Percentiles rank a stretch among this genome's conserved stretches.
These are phyloP conservation scores for Cassiopea andromeda DNA, from an alignment of 30 jellyfish, hydroid and myxozoan genomes.

Conservation along the genomic window DNA sequence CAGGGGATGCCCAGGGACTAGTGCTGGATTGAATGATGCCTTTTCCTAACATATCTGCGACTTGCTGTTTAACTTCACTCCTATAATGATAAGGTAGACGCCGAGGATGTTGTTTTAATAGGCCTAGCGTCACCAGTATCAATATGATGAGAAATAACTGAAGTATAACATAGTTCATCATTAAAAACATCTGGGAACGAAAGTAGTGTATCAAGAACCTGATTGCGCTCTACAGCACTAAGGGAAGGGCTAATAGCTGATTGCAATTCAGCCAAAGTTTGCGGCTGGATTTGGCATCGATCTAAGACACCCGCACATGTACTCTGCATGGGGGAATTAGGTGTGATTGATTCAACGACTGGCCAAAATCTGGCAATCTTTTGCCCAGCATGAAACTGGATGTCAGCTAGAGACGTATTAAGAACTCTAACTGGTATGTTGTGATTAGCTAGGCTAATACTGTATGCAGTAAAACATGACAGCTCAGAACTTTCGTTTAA, in stretches of 20 bases:
- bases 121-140: slow-evolving; percentile 34
- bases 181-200: slow-evolving; percentile 40
- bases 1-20: slow-evolving; percentile 74
- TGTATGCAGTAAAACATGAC: slow-evolving; percentile 4
- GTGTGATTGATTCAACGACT: background rate
- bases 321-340: slow-evolving; percentile 29
- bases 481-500: background rate
- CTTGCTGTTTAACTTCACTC: slow-evolving; percentile 38
- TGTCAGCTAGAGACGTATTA: background rate
- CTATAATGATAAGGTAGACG: slow-evolving; percentile 40
- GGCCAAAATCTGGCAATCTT: slow-evolving; percentile 28
- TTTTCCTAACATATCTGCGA: slow-evolving; percentile 27
- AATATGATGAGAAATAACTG: slow-evolving; percentile 19
- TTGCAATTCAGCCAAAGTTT: slow-evolving; percentile 28
- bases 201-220: slow-evolving; percentile 38
- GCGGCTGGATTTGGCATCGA: background rate
- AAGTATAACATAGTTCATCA: slow-evolving; percentile 40
- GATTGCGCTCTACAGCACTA: slow-evolving; percentile 8
- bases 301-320: slow-evolving; percentile 33
- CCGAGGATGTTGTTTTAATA: slow-evolving; percentile 32
- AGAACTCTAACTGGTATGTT: slow-evolving; percentile 19
- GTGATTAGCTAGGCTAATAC: slow-evolving; percentile 14
- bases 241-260: slow-evolving; percentile 52
- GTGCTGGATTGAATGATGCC: slow-evolving; percentile 53
- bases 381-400: slow-evolving; percentile 33